Evolutionary conservation across 37 sponge, comb jelly and placozoan species (phyloP).

Genomic region (Spongia lamella): DNA sequence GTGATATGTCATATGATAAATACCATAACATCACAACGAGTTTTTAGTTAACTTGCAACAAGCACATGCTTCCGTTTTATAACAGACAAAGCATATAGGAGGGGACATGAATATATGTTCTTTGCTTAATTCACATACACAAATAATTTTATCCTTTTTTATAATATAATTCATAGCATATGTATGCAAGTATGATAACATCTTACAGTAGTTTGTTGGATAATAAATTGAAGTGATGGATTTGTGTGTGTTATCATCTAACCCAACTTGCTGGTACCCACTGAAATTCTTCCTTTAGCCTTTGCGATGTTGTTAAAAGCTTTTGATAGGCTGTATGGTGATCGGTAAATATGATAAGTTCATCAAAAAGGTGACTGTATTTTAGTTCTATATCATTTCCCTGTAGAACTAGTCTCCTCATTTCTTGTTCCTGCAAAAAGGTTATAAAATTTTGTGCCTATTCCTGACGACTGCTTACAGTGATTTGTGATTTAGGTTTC

Average conservation of each 20-base stretch:
- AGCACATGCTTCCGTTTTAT: too few relatives aligned
- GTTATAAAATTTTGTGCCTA: not conserved
- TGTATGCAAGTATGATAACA: not conserved
- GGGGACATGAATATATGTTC: not conserved
- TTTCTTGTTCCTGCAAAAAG: slow-evolving; percentile 25
- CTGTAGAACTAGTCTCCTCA: slow-evolving; percentile 14
- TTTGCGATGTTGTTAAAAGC: slow-evolving; percentile 13
- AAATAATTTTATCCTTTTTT: not conserved
- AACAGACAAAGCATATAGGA: too few relatives aligned
- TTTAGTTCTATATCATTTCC: slow-evolving; percentile 27
- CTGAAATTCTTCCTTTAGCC: slow-evolving; percentile 39
- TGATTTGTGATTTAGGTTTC: slow-evolving; percentile 28
- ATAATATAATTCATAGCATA: not conserved
- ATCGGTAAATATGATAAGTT: slow-evolving; percentile 27
- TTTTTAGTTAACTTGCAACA: not conserved
- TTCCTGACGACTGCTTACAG: slow-evolving; percentile 14
- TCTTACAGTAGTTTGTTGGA: not conserved
- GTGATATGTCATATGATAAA: too few relatives aligned
- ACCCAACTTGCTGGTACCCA: slow-evolving; percentile 74
- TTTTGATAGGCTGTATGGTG: slow-evolving; percentile 12
- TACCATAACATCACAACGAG: too few relatives aligned
- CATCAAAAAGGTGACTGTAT: slow-evolving; percentile 62
- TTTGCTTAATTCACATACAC: not conserved
- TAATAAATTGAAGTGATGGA: too few relatives aligned
- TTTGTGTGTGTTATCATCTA: not conserved